phyloP scores from a whole-genome alignment of 2,797 vertebrate genomes.

The Cetoscarus ocellatus region DNA sequence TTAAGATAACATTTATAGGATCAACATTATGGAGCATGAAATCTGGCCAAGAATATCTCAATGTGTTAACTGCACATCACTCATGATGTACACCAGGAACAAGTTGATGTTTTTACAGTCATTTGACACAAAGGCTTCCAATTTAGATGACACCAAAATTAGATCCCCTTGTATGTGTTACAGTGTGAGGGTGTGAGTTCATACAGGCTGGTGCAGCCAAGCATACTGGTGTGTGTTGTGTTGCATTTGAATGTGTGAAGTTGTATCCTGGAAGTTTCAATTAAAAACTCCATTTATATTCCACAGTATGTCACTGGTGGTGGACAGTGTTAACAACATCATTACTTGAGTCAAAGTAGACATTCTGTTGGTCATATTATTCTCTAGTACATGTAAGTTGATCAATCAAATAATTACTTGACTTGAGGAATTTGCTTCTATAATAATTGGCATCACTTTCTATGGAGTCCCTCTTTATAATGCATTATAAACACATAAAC shows the following conservation, averaged over 20 bases:
- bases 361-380: too few species aligned
- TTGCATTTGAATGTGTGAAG: constrained; percentile 43
- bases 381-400: too few species aligned
- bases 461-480: too few species aligned
- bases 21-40: constrained; percentile 21
- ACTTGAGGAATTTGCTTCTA: too few species aligned
- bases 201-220: constrained; percentile 10
- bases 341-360: too few species aligned
- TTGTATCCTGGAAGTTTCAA: constrained; percentile 30
- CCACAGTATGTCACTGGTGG: too few species aligned
- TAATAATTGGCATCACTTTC: too few species aligned
- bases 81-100: constrained; percentile 32
- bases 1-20: constrained; percentile 7
- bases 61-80: constrained; percentile 49
- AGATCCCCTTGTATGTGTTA: constrained; percentile 38
- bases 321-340: too few species aligned
- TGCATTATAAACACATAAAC: too few species aligned
- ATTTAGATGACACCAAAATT: constrained; percentile 44
- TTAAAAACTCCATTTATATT: constrained; percentile 9
- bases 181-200: constrained; percentile 39
- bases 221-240: constrained; percentile 2
- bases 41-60: constrained; percentile 52
- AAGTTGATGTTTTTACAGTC: constrained; percentile 48
- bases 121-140: constrained; percentile 35
- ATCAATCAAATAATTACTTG: too few species aligned